phyloP scores from a whole-genome alignment of 2,888 invertebrate genomes.

The Onthophagus sagittarius region DNA sequence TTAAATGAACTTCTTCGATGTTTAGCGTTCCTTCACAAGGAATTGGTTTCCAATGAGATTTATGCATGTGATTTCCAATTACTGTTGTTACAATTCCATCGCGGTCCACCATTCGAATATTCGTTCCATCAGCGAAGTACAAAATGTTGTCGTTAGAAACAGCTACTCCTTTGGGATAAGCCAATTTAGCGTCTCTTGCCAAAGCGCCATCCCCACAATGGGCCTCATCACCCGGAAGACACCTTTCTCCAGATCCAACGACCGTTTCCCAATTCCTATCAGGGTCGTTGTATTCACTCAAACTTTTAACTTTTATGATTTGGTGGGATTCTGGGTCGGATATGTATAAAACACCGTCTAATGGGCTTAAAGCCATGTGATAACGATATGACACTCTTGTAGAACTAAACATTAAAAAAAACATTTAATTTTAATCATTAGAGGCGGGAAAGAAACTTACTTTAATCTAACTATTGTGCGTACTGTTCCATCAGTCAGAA shows the following conservation, averaged over 20 bases:
- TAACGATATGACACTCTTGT: conserved; percentile 94
- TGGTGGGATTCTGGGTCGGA: conserved; percentile 95
- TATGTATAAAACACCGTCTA: conserved; percentile 90
- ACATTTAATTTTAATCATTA: background rate
- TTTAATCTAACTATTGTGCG: conserved; percentile 75
- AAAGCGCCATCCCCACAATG: conserved; percentile 94
- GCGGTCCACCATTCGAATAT: conserved; percentile 84
- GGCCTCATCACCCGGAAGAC: conserved; percentile 88
- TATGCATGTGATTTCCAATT: conserved; percentile 89
- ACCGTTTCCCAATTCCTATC: conserved; percentile 93
- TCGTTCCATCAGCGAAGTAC: conserved; percentile 95
- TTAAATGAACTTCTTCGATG: conserved; percentile 87
- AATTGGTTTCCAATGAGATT: conserved; percentile 90
- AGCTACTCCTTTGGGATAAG: conserved; percentile 95
- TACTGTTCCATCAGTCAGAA: conserved; percentile 80
- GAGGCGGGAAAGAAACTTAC: conserved; percentile 53
- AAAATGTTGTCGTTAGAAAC: conserved; percentile 88
- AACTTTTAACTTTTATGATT: conserved; percentile 81
- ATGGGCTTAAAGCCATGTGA: conserved; percentile 92
- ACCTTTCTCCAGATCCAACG: conserved; percentile 92
- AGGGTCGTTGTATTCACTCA: conserved; percentile 77
- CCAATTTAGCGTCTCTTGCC: conserved; percentile 89
- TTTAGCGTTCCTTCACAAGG: conserved; percentile 88
- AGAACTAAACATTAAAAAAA: conserved; percentile 58
- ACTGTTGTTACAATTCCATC: conserved; percentile 90